Evolutionary conservation across 2,888 invertebrate species (phyloP).

Genomic region (Acanthoscelides obtectus): DNA sequence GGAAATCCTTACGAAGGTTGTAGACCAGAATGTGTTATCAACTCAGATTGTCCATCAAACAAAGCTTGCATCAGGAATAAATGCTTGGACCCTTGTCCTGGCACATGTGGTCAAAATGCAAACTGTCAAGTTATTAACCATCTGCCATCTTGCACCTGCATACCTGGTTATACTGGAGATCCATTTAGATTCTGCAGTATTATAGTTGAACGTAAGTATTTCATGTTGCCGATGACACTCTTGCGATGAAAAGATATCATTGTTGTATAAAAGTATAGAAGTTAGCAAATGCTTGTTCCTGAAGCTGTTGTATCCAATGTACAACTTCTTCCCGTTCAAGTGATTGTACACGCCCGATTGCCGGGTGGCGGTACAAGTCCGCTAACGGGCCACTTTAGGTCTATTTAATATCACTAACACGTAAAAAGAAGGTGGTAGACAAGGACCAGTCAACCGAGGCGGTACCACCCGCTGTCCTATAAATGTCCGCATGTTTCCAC

Average conservation of each 20-base stretch:
- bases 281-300: no score
- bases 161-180: conserved; percentile 63
- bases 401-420: no score
- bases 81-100: conserved; percentile 57
- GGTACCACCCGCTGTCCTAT: no score
- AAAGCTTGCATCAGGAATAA: conserved; percentile 54
- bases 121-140: conserved; percentile 52
- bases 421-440: no score
- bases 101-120: conserved; percentile 63
- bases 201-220: conserved; percentile 27
- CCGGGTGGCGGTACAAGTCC: no score
- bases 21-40: conserved; percentile 54
- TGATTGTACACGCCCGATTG: no score
- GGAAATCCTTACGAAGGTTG: conserved; percentile 59
- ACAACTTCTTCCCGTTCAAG: no score
- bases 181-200: conserved; percentile 30
- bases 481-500: no score
- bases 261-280: no score
- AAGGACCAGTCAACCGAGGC: no score
- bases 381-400: no score
- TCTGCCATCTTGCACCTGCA: conserved; percentile 60
- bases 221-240: neutral
- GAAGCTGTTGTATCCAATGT: no score
- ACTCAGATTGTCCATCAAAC: conserved; percentile 54
- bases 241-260: neutral